phyloP scores from a whole-genome alignment of 2,797 vertebrate species.

The Peromyscus eremicus region DNA sequence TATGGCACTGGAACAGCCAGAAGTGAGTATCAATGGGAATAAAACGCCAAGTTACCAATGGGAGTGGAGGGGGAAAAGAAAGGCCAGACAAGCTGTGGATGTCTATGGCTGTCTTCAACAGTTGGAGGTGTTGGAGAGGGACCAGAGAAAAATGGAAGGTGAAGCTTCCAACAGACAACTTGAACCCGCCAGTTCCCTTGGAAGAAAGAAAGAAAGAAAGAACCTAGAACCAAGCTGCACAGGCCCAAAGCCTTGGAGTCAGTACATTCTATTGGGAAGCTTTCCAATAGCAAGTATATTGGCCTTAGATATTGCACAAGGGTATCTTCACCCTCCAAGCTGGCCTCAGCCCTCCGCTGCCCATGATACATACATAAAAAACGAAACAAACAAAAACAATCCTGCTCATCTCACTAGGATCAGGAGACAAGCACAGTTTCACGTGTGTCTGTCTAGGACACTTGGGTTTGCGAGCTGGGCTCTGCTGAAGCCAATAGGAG shows the following conservation, averaged over 20 bases:
- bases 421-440: background rate
- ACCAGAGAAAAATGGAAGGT: fast-evolving
- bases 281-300: background rate
- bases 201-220: background rate
- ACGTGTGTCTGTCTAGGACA: background rate
- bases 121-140: background rate
- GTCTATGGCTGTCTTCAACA: background rate
- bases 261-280: background rate
- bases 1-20: background rate
- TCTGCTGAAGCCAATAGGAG: background rate
- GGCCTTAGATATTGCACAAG: background rate
- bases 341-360: background rate
- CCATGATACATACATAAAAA: background rate
- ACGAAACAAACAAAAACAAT: background rate
- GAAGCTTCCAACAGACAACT: background rate
- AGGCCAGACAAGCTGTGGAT: background rate
- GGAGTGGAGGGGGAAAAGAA: background rate
- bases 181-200: background rate
- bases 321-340: background rate
- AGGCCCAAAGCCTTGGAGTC: background rate
- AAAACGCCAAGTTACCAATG: background rate
- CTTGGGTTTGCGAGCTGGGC: background rate
- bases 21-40: background rate
- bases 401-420: background rate
- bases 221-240: background rate